phyloP scores from a whole-genome alignment of 2,797 vertebrate species.

The Manis crassicaudata region DNA sequence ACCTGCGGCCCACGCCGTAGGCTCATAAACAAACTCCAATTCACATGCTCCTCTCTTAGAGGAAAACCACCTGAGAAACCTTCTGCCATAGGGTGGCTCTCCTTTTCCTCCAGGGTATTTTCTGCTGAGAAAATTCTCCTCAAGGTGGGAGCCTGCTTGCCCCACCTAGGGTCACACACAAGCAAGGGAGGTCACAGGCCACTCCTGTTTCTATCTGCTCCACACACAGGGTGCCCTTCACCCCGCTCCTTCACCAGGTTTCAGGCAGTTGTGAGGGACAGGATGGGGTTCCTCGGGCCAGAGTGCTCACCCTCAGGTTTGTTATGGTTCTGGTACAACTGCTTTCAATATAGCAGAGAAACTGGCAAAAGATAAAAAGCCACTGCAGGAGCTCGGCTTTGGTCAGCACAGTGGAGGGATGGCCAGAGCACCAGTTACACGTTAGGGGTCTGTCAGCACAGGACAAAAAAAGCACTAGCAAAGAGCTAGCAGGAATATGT shows the following conservation, averaged over 20 bases:
- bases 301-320: not conserved
- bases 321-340: not conserved
- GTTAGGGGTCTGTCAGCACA: not conserved
- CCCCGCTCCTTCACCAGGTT: not conserved
- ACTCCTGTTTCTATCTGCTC: not conserved
- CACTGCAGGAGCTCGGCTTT: not conserved
- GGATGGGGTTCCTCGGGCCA: not conserved
- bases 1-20: not conserved
- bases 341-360: not conserved
- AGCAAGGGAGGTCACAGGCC: not conserved
- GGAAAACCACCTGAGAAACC: not conserved
- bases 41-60: not conserved
- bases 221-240: not conserved
- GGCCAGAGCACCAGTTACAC: not conserved
- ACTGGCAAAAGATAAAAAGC: not conserved
- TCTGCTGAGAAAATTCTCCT: not conserved
- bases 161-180: not conserved
- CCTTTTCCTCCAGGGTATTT: not conserved
- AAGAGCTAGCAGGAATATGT: not conserved
- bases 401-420: not conserved
- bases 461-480: not conserved
- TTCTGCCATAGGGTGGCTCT: not conserved
- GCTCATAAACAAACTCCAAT: not conserved
- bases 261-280: not conserved
- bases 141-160: not conserved